Percentiles rank a stretch among this genome's conserved stretches.
Conservation (phyloP, 2,797 vertebrate genomes). For the Podarcis siculus region DNA sequence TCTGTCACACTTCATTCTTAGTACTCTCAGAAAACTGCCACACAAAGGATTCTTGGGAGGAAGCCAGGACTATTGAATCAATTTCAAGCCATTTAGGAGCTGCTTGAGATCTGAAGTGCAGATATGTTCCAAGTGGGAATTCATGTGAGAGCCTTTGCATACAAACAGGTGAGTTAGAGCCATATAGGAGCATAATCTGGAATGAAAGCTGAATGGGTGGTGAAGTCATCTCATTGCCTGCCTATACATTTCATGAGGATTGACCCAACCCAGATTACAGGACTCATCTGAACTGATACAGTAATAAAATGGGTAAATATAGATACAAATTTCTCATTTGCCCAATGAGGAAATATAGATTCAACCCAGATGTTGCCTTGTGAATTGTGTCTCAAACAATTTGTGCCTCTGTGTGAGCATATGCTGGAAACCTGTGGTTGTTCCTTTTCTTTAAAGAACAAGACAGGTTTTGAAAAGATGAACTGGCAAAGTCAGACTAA, state of each 20-base stretch:
- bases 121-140: background rate
- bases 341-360: background rate
- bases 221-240: background rate
- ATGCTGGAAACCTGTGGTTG: fast-evolving
- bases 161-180: background rate
- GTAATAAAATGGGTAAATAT: background rate
- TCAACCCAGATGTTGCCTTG: background rate
- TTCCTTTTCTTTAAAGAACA: background rate
- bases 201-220: background rate
- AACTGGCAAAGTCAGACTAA: constrained; percentile 1
- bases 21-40: background rate
- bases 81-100: background rate
- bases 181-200: background rate
- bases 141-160: background rate
- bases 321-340: background rate
- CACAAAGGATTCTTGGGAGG: background rate
- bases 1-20: background rate
- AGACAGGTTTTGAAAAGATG: background rate
- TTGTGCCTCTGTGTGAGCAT: background rate
- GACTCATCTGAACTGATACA: background rate
- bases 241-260: background rate
- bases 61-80: background rate
- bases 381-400: background rate
- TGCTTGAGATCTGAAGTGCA: background rate
- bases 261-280: background rate